phyloP scores from a whole-genome alignment of 2,888 invertebrate species.

The Drosophila ezoana region DNA sequence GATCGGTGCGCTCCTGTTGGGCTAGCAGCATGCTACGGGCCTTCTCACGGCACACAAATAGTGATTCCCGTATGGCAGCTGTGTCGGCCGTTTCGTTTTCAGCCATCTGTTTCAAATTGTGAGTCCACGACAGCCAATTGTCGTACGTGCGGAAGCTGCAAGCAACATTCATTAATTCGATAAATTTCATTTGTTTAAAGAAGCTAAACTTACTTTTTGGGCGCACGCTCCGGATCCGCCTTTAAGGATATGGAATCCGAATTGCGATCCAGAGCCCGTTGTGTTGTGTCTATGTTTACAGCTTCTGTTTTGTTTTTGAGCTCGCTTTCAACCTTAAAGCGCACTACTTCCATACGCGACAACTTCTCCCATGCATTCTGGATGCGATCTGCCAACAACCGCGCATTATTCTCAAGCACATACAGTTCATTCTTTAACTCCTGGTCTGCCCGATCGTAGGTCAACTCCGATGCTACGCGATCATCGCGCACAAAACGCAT shows the following conservation, averaged over 20 bases:
- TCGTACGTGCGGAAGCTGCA: constrained; percentile 89
- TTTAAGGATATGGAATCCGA: constrained; percentile 94
- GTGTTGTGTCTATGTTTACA: constrained; percentile 90
- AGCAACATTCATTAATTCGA: background rate
- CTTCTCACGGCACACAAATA: constrained; percentile 92
- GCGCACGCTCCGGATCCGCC: constrained; percentile 91
- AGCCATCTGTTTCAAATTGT: constrained; percentile 90
- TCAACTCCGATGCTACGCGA: constrained; percentile 90
- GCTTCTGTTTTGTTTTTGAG: constrained; percentile 92
- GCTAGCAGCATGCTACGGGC: constrained; percentile 91
- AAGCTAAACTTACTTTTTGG: constrained; percentile 86
- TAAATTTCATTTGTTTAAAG: no score
- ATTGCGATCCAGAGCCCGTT: constrained; percentile 90
- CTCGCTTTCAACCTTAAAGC: constrained; percentile 90
- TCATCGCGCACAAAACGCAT: constrained; percentile 91
- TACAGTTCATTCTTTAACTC: constrained; percentile 92
- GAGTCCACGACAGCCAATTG: constrained; percentile 92
- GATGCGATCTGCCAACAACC: constrained; percentile 89
- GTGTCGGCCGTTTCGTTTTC: constrained; percentile 92
- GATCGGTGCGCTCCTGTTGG: constrained; percentile 94
- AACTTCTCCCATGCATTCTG: constrained; percentile 90
- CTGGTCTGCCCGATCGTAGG: constrained; percentile 91
- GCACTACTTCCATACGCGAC: constrained; percentile 65
- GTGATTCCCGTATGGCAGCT: constrained; percentile 90
- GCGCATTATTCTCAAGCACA: constrained; percentile 90